Evolutionary conservation across 1,140 invertebrate species (phyloP), one percentile per base, ranked within the genome.

Genomic region (Drosophila lacertosa): DNA sequence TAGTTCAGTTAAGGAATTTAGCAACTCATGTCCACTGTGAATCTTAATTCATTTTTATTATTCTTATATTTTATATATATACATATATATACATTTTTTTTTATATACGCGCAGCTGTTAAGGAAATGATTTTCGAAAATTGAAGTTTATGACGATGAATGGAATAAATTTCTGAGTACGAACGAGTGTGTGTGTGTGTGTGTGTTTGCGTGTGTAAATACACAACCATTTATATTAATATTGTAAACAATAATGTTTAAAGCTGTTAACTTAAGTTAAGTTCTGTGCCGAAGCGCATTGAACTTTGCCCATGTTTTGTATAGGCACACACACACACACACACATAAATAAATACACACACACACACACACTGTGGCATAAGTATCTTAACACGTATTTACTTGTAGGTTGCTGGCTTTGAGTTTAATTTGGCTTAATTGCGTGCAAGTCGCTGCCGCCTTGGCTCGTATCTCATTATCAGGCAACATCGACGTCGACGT

Each of bases 51-150:
- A 86, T 88, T 84, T 82, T 63, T 53, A 59, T 72, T 74, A 57
- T 70, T 50, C 53, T 57, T 42, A 40, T 55, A 29, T 29, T 59
- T 69, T 64, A 50, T 72, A 48, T 79, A 68, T 40, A 73, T 67
- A 59, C 69, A 10, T 35, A 35, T 35, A 11, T 35, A 13, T 78
- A 48, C 35, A 60, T 48, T 83, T 78, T 51, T 55, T 74, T 64
- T 64, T 70, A 62, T 84, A 74, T 83, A 74, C 73, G 76, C 77
- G 80, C 80, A 86, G 80, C 81, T 83, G 89, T 89, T 75, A 89
- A 90, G 88, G 89, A 90, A 90, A 90, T 90, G 83, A 90, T 90
- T 90, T 89, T 90, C 80, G 70, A 89, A 89, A 89, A 90, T 90
- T 90, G 76, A 90, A 90, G 82, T 90, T 90, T 90, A 90, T 90